Base-by-base conservation (phyloP, 1,140 invertebrate genomes). In the Drosophila willistoni region DNA sequence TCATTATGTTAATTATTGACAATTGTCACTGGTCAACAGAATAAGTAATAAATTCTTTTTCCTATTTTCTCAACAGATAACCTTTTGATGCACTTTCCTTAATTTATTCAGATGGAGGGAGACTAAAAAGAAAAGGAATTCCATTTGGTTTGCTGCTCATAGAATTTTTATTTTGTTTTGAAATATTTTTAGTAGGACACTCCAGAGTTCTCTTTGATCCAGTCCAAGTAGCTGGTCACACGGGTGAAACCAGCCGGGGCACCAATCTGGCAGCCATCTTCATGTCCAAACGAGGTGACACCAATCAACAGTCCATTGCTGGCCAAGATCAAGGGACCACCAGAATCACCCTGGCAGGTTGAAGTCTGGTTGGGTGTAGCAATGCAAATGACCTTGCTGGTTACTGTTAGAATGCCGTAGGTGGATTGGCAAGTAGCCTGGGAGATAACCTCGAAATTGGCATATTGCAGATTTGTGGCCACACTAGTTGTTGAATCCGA, bases 211-310 rank as follows among this genome's bases (percentile, higher is more conserved):
- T 3, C 6, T 68, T 66, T 70, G 61, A 87, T 86, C 67, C 69
- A 82, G 59, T 77, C 60, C 33, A 79, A 55, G 90, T 91, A 93
- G 54, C 90, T 91, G 72, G 92, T 93, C 13, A 93, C 84, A 9
- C 93, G 91, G 10, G 92, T 79, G 77, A 92, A 92, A 6, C 81
- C 93, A 2, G 92, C 91, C 0, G 93, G 93, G 41, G 73, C 73
- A 0, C 92, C 93, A 3, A 64, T 69, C 29, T 91, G 77, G 64
- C 93, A 94, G 42, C 92, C 91, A 12, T 71, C 71, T 0, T 10
- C 1, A 1, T 90, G 76, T 2, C 87, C 91, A 68, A 93, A 93
- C 0, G 92, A 93, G 17, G 83, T 91, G 10, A 93, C 77, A 9
- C 93, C 93, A 51, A 93, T 44, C 10, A 72, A 39, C 1, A 72